Evolutionary conservation across 1,140 invertebrate species (phyloP), one percentile per base, ranked within the genome.

Genomic region (Ectropis grisescens): DNA sequence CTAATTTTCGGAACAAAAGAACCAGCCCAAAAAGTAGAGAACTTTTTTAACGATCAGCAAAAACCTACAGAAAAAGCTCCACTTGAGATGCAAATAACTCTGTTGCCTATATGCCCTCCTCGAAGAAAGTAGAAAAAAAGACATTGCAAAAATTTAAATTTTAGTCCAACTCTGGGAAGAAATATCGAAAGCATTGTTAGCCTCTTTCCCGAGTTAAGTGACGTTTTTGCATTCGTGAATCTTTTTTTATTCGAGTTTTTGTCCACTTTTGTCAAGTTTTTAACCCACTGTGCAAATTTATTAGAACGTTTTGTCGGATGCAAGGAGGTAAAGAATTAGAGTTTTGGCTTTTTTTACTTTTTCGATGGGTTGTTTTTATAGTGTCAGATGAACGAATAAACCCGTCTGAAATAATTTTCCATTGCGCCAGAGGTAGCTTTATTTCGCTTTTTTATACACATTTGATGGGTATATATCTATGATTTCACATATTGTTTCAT

Each of bases 141-240:
- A 26, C 25, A 33, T 39, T 42, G 41, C 33, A 44, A 50, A 70
- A 68, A 67, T 65, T 65, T 61, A 62, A 74, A 74, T 65, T 54
- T 50, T 37, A 34, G 22, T 9, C 27, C 29, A 37, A 22, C 28
- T 25, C 33, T 36, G 42, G 47, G 55, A 65, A 71, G 64, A 69
- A 59, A 58, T 68, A 72, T 72, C 45, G 48, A 28, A 39, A 41
- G 41, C 52, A 62, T 72, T 67, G 56, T 71, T 70, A 71, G 64
- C 49, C 54, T 37, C 52, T 62, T 57, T 56, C 56, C 45, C 50
- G 42, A 47, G 48, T 61, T 55, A 61, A 70, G 47, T 65, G 62
- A 62, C 59, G 44, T 51, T 37, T 26, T 2, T 26, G 10, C 24
- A 6, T 6, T 3, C 2, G 10, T 26, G 16, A 19, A 19, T 19